Conservation (phyloP, 2,113 vertebrate species). For the Platichthys flesus region DNA sequence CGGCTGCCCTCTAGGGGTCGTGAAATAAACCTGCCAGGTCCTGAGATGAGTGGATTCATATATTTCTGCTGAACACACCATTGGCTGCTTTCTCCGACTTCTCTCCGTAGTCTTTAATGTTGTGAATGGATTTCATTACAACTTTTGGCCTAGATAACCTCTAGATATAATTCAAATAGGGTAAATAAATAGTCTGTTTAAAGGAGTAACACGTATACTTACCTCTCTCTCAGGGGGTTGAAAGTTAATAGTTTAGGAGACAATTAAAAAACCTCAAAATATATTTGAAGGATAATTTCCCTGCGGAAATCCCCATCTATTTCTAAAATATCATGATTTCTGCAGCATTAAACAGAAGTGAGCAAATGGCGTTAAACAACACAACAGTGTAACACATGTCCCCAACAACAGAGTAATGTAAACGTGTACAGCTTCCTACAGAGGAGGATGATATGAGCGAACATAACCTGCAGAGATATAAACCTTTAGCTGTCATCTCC, state of each 20-base stretch:
- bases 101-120: too few relatives aligned
- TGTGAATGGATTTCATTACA: too few relatives aligned
- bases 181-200: background rate
- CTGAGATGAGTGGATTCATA: background rate
- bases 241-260: too few relatives aligned
- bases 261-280: background rate
- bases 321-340: too few relatives aligned
- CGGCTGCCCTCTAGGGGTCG: background rate
- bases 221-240: background rate
- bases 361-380: constrained; percentile 2
- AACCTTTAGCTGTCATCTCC: constrained; percentile 28
- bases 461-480: constrained; percentile 48
- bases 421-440: constrained; percentile 10
- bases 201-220: background rate
- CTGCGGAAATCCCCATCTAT: background rate
- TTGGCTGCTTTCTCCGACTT: background rate
- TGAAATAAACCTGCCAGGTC: background rate
- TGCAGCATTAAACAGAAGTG: background rate
- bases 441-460: constrained; percentile 45
- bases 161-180: too few relatives aligned
- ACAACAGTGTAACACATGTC: background rate
- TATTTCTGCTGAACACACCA: background rate
- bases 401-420: constrained; percentile 13
- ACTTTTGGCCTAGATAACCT: too few relatives aligned
- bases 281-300: too few relatives aligned